These are phyloP conservation scores for Coregonus suidteri DNA, from an alignment of 2,797 vertebrate species.

Conservation along the genomic window DNA sequence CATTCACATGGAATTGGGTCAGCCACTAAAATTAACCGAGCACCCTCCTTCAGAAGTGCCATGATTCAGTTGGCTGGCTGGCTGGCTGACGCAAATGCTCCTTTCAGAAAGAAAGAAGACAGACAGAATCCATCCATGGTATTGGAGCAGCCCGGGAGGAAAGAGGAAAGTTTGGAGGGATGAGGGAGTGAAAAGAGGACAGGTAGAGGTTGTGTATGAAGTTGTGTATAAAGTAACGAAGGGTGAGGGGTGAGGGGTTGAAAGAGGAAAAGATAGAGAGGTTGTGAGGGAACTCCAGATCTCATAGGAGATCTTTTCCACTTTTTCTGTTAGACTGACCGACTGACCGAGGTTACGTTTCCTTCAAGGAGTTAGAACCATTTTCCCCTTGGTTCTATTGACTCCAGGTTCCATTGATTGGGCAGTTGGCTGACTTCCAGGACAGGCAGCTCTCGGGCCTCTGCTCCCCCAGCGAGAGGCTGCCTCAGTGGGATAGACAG, in stretches of 20 bases:
- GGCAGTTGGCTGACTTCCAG: constrained; percentile 70
- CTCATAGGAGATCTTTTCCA: background rate
- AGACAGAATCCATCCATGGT: constrained; percentile 28
- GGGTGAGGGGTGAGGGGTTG: too few relatives aligned
- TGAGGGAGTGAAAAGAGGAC: background rate
- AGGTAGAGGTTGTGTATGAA: constrained; percentile 28
- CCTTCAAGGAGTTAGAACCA: background rate
- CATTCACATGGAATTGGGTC: constrained; percentile 77
- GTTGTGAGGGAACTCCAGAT: background rate
- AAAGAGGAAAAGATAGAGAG: constrained; percentile 23
- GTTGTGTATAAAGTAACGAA: background rate
- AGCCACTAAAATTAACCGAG: constrained; percentile 75
- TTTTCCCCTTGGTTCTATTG: constrained; percentile 62
- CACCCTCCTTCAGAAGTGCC: constrained; percentile 32
- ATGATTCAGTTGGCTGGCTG: constrained; percentile 25
- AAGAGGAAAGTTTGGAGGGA: background rate
- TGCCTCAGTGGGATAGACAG: constrained; percentile 55
- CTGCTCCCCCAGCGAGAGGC: constrained; percentile 60
- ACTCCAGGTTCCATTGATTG: constrained; percentile 77
- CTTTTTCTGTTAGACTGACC: constrained; percentile 19
- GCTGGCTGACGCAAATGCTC: constrained; percentile 11
- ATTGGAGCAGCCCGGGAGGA: constrained; percentile 10
- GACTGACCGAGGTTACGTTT: constrained; percentile 1
- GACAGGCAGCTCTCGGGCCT: constrained; percentile 54
- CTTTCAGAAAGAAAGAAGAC: constrained; percentile 19